Conservation (phyloP, 2,797 vertebrate genomes). For the Antrozous pallidus region DNA sequence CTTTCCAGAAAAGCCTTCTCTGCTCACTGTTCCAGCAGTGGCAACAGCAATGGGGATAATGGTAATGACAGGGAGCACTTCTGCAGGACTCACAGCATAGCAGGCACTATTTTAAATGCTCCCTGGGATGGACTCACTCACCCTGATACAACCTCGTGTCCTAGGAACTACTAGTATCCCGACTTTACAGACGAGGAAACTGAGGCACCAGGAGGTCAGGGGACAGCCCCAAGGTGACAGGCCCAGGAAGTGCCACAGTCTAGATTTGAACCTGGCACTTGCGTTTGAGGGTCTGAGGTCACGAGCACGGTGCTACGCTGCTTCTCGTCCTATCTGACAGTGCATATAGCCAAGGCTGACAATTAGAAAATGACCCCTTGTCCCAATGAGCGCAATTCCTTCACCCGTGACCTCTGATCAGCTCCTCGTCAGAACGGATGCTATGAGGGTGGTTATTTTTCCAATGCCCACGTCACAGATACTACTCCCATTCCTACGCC, state of each 20-base stretch:
- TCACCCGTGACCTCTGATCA: background rate
- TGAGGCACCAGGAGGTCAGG: background rate
- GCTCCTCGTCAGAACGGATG: background rate
- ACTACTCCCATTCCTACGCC: too few relatives aligned
- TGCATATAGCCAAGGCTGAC: background rate
- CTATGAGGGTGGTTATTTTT: background rate
- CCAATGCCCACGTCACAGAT: background rate
- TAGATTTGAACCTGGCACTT: background rate
- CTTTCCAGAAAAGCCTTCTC: background rate
- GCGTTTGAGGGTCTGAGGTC: background rate
- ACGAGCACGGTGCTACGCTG: fast-evolving
- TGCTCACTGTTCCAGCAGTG: background rate
- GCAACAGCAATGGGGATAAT: background rate
- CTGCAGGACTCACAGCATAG: background rate
- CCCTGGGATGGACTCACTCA: background rate
- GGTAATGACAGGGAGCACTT: fast-evolving
- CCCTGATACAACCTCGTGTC: background rate
- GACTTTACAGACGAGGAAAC: background rate
- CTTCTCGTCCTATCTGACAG: background rate
- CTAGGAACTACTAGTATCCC: background rate
- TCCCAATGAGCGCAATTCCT: background rate
- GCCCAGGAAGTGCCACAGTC: background rate
- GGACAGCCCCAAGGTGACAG: background rate
- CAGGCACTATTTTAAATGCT: background rate
- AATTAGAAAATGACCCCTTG: background rate